Evolutionary conservation across 2,113 vertebrate genomes (phyloP).

Genomic region (Apaloderma vittatum): DNA sequence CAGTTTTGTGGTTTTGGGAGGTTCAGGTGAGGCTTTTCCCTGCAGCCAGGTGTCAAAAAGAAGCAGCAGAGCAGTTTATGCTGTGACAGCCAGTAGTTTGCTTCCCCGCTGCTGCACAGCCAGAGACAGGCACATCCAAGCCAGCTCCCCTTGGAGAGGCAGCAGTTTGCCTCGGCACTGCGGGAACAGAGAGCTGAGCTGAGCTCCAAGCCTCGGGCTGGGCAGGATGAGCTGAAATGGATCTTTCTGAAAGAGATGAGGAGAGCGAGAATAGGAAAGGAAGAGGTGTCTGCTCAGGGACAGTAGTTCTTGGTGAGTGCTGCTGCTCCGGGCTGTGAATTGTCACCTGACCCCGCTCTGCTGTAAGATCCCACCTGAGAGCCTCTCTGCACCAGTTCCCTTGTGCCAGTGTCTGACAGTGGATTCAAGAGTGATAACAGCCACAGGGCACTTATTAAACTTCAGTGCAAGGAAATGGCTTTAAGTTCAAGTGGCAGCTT

Average conservation of each 20-base stretch:
- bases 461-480: background rate
- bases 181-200: background rate
- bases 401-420: rapidly evolving
- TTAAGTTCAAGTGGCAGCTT: background rate
- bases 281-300: background rate
- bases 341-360: background rate
- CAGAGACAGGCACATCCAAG: rapidly evolving
- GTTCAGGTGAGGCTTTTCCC: background rate
- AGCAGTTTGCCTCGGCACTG: rapidly evolving
- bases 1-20: background rate
- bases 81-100: rapidly evolving
- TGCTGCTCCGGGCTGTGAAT: background rate
- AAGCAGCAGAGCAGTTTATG: rapidly evolving
- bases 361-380: background rate
- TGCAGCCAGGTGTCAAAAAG: background rate
- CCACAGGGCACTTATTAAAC: background rate
- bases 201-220: background rate
- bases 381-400: background rate
- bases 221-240: background rate
- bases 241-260: background rate
- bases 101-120: background rate
- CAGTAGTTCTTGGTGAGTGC: background rate
- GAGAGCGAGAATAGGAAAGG: background rate
- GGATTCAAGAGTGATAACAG: background rate
- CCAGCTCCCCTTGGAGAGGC: background rate